Evolutionary conservation across 2,797 vertebrate genomes (phyloP), one percentile per base, ranked within the genome.

Genomic region (Myripristis jacobus): DNA sequence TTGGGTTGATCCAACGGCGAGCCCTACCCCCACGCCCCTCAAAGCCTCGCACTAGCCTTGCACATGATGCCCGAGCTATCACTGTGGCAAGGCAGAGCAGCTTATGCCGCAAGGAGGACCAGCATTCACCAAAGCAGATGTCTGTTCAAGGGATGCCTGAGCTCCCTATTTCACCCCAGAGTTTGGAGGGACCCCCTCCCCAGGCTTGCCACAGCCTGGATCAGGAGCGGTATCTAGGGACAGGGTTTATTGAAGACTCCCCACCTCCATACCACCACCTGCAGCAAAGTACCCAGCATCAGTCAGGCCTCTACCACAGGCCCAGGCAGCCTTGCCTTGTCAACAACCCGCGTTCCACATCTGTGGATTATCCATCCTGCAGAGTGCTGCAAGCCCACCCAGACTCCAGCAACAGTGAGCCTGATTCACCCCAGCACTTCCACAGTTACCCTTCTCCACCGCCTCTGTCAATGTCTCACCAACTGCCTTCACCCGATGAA

Each of bases 1-100:
- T 93, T 16, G 93, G 93, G 46, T 85, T 97, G 46, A 91, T 96
- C 74, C 94, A 95, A 55, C 93, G 94, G 0, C 90, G 94, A 38
- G 83, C 89, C 27, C 69, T 90, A n/a, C 87, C 92, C 16, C 76
- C 86, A 2, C 87, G 94, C 15, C 88, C 92, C 29, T 90, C 90
- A 29, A 95, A 95, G 66, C 95, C 94, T 8, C 93, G 94, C 31
- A 95, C 95, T 1, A 95, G 90, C 57, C 86, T 94, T 34, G 83
- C 82, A 27, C 83, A 92, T 1, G 94, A 95, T 11, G 19, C 79
- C 5, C 85, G 89, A 60, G 81, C 88, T 27, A 63, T 75, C 6
- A 51, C 50, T 2, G 90, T 94, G 58, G 85, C 79, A 50, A 57
- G 93, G 46, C 95, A 96, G 77, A 94, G 91, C 81, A 95, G 93